Conservation (phyloP, 2,888 invertebrate genomes). For the Ormyrus nitidulus region DNA sequence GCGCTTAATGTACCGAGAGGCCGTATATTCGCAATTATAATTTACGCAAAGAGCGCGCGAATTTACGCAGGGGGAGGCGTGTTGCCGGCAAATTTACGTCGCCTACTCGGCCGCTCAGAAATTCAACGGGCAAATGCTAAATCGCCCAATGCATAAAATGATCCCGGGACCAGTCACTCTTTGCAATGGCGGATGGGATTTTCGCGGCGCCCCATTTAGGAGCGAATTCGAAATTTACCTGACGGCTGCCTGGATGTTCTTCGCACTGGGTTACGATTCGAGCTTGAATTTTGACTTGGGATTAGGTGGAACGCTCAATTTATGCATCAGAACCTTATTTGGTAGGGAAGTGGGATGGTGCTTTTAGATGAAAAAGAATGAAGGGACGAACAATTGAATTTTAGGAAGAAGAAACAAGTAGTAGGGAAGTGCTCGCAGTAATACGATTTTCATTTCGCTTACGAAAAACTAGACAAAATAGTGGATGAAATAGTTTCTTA, state of each 20-base stretch:
- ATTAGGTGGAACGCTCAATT: neutral
- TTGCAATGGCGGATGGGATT: neutral
- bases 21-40: slow-evolving; percentile 67
- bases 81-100: slow-evolving; percentile 54
- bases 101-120: slow-evolving; percentile 38
- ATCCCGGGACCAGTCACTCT: neutral
- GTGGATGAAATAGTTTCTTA: too few species aligned
- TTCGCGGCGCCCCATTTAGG: neutral
- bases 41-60: slow-evolving; percentile 58
- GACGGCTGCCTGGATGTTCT: neutral
- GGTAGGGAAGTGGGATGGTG: too few species aligned
- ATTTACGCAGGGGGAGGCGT: slow-evolving; percentile 2
- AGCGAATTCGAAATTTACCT: slow-evolving; percentile 31
- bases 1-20: slow-evolving; percentile 67
- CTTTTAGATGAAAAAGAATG: too few species aligned
- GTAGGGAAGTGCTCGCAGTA: too few species aligned
- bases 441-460: too few species aligned
- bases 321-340: too few species aligned
- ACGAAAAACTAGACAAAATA: too few species aligned
- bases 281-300: slow-evolving; percentile 3
- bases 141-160: slow-evolving; percentile 50
- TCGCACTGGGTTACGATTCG: slow-evolving; percentile 30
- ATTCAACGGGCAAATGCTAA: slow-evolving; percentile 55
- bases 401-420: too few species aligned
- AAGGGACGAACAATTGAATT: too few species aligned